Conservation (phyloP, 1,140 invertebrate genomes). For the Drosophila pseudoananassae region DNA sequence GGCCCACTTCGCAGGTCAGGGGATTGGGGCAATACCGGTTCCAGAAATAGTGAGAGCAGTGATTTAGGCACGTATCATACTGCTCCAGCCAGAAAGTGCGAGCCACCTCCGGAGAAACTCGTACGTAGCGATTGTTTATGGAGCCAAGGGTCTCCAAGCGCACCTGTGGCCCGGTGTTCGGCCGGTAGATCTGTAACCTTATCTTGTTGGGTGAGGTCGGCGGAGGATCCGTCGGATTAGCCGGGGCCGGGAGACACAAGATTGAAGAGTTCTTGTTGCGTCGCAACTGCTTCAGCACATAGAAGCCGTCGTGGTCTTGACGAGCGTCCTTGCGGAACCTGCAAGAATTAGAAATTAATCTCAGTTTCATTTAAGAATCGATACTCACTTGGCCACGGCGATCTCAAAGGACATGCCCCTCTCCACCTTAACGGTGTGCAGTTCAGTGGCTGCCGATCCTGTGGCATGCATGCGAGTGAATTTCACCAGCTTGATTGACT, state of each 20-base stretch:
- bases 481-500: slow-evolving; percentile 89
- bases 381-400: slow-evolving; percentile 89
- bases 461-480: slow-evolving; percentile 94
- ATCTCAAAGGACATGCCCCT: slow-evolving; percentile 93
- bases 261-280: slow-evolving; percentile 58
- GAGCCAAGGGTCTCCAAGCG: slow-evolving; percentile 51
- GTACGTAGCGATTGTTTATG: slow-evolving; percentile 46
- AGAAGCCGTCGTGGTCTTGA: slow-evolving; percentile 53
- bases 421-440: slow-evolving; percentile 96
- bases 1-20: slow-evolving; percentile 43
- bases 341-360: not conserved
- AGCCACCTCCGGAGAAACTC: slow-evolving; percentile 36
- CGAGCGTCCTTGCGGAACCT: slow-evolving; percentile 48
- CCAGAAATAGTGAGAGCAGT: slow-evolving; percentile 63
- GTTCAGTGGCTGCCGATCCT: slow-evolving; percentile 94
- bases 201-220: slow-evolving; percentile 13
- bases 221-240: not conserved
- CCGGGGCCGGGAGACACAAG: slow-evolving; percentile 35
- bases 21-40: slow-evolving; percentile 39
- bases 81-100: slow-evolving; percentile 42
- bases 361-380: too few relatives aligned
- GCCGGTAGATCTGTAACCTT: slow-evolving; percentile 51
- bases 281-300: slow-evolving; percentile 40
- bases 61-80: slow-evolving; percentile 42
- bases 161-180: slow-evolving; percentile 65